Percentiles rank a stretch among this genome's conserved stretches.
phyloP scores from a whole-genome alignment of 2,113 vertebrate species.

The Pungitius pungitius region DNA sequence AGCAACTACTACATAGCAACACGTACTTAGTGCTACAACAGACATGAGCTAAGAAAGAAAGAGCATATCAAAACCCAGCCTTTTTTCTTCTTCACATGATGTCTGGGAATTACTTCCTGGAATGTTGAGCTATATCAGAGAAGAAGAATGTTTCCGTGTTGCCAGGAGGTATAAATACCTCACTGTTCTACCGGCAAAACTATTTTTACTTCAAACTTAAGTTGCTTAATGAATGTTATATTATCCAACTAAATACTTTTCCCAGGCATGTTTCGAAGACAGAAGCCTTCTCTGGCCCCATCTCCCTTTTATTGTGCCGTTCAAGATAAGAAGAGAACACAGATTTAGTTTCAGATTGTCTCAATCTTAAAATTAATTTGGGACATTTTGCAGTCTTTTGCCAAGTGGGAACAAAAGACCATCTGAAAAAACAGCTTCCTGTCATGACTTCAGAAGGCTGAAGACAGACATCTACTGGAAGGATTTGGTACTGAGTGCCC shows the following conservation, averaged over 20 bases:
- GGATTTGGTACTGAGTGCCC: slow-evolving; percentile 50
- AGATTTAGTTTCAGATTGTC: slow-evolving; percentile 6
- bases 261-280: slow-evolving; percentile 9
- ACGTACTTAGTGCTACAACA: slow-evolving; percentile 38
- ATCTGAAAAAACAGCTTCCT: slow-evolving; percentile 20
- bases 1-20: slow-evolving; percentile 69
- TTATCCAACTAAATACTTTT: slow-evolving; percentile 1
- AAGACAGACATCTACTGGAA: slow-evolving; percentile 76
- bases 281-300: background rate
- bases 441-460: slow-evolving; percentile 40
- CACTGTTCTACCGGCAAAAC: background rate
- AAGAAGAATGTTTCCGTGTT: slow-evolving; percentile 14
- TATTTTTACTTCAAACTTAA: slow-evolving; percentile 8
- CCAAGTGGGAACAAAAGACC: slow-evolving; percentile 8
- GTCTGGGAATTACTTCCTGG: slow-evolving; percentile 50
- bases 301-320: background rate
- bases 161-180: slow-evolving; percentile 22
- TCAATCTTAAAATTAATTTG: background rate
- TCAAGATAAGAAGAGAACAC: background rate
- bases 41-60: slow-evolving; percentile 20
- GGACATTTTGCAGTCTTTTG: slow-evolving; percentile 11
- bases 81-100: slow-evolving; percentile 23
- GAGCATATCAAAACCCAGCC: slow-evolving; percentile 27
- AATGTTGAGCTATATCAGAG: slow-evolving; percentile 51
- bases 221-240: background rate